Base-by-base conservation (phyloP, 2,113 vertebrate genomes). In the Pyrgilauda ruficollis region DNA sequence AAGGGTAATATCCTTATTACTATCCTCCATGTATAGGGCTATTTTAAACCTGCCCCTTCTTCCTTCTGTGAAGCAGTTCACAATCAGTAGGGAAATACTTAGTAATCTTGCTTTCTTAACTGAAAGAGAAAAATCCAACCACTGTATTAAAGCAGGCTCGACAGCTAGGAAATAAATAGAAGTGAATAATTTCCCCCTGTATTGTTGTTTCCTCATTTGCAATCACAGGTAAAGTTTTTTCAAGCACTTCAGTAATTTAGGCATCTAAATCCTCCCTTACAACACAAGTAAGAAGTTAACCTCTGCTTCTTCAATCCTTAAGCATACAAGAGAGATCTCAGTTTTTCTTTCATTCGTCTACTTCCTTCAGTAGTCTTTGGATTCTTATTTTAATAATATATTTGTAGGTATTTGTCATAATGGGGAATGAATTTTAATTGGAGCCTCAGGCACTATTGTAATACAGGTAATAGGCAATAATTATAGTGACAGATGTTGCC, bases 381-480 rank as follows among this genome's bases (percentile, higher is more conserved):
- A 78, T 52, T 68, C 8, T 68, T 46, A 72, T 82, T 94, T 88
- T 92, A 68, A 62, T 76, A 20, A 58, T 43, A 28, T 46, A n/a
- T 90, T 90, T 89, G 5, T 66, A 93, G 43, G 37, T 62, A 69
- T 84, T 82, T 58, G 14, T 13, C 21, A 59, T 85, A 90, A 83
- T 70, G 13, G 33, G 9, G 26, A 39, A 62, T 1, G 11, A 89
- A 87, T 21, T 86, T 76, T 83, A 83, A 86, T 6, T 88, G 55
- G 13, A 21, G 26, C 90, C 43, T 77, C 43, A 73, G 75, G 70
- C 46, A 77, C 16, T 33, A 53, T 22, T 52, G 7, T 73, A 89
- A 66, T 77, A 75, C 39, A 83, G 84, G 75, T 87, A 91, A 83
- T 85, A 83, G 72, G 46, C 30, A 85, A 91, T 73, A 82, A 73